These are phyloP conservation scores for Sebastes reedi DNA, from an alignment of 2,797 vertebrate genomes.

Conservation along the genomic window DNA sequence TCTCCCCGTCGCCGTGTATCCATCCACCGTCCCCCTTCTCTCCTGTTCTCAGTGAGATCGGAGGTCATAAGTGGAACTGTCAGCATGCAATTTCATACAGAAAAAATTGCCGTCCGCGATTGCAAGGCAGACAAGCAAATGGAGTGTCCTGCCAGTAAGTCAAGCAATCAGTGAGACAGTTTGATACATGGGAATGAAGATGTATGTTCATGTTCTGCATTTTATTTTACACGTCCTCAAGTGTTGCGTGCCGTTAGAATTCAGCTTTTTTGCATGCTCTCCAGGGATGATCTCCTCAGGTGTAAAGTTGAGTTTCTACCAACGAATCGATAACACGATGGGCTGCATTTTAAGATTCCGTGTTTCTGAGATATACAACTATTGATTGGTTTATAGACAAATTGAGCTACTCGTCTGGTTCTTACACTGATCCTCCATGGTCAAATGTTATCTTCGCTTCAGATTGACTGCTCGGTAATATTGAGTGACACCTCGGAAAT, in stretches of 20 bases:
- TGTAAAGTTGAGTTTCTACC: conserved; percentile 5
- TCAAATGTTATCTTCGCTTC: neutral
- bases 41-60: conserved; percentile 1
- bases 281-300: neutral
- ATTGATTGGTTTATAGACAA: conserved; percentile 31
- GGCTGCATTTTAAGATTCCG: neutral
- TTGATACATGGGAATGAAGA: neutral
- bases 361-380: neutral
- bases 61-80: conserved; percentile 52
- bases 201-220: neutral
- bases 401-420: neutral
- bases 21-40: neutral
- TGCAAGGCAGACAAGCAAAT: conserved; percentile 24
- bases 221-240: neutral
- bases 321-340: neutral
- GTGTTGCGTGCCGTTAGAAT: neutral
- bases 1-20: neutral
- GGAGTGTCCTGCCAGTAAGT: conserved; percentile 4
- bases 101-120: conserved; percentile 6
- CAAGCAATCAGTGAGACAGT: neutral
- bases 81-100: conserved; percentile 34
- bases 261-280: neutral
- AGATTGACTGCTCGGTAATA: neutral
- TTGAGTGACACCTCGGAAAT: neutral
- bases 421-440: neutral